These are phyloP conservation scores for Diadromus collaris DNA, from an alignment of 2,888 invertebrate genomes.

Conservation along the genomic window DNA sequence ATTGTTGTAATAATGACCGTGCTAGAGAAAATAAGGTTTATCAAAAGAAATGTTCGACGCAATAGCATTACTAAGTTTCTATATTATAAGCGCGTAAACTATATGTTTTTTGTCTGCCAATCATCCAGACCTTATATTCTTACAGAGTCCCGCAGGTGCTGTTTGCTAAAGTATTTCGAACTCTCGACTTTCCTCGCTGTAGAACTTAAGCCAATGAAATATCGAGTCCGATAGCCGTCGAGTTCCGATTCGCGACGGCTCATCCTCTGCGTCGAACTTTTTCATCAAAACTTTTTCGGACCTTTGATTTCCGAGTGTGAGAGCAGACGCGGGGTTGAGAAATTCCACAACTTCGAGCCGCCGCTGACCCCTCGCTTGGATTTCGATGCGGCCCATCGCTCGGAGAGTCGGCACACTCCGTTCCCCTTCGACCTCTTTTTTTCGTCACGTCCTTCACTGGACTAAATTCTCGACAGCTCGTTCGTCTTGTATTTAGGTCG, in stretches of 20 bases:
- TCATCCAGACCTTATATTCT: background rate
- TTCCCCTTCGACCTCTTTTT: conserved; percentile 30
- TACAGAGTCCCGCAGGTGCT: conserved; percentile 29
- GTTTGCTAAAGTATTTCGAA: conserved; percentile 36
- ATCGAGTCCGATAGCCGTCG: conserved; percentile 37
- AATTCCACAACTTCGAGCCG: conserved; percentile 2
- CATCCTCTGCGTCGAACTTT: conserved; percentile 65
- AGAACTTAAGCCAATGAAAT: conserved; percentile 22
- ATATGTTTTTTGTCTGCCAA: background rate
- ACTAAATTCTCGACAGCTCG: conserved; percentile 38
- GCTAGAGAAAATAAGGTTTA: background rate
- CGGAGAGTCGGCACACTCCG: conserved; percentile 29
- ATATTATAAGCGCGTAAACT: background rate
- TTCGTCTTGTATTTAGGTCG: conserved; percentile 51
- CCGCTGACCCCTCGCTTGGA: conserved; percentile 27
- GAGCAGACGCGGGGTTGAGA: background rate
- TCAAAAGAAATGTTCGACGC: background rate
- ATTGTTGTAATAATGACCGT: background rate
- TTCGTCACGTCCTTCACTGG: background rate
- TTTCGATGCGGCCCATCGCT: conserved; percentile 13
- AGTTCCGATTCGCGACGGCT: conserved; percentile 47
- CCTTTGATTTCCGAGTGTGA: conserved; percentile 64
- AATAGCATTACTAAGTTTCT: background rate
- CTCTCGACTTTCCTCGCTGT: conserved; percentile 36
- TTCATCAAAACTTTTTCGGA: conserved; percentile 74